These are phyloP conservation scores for Priocnemis perturbator DNA, from an alignment of 2,888 invertebrate species.

Conservation along the genomic window DNA sequence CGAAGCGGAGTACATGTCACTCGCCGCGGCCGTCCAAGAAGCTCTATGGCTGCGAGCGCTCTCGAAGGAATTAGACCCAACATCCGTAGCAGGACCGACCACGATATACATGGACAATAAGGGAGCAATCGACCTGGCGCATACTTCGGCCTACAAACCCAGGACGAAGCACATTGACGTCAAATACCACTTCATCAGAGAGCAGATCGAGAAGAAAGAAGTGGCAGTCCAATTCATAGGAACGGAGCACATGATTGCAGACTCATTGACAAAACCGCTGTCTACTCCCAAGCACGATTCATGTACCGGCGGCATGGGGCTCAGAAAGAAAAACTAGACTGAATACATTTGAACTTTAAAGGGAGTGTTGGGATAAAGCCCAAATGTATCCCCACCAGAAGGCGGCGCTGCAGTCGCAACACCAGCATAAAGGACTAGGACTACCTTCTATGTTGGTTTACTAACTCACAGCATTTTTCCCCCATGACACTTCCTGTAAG, in stretches of 20 bases:
- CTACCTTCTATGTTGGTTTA: too few relatives aligned
- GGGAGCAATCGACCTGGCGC: slow-evolving; percentile 40
- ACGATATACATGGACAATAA: slow-evolving; percentile 39
- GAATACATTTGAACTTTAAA: neutral
- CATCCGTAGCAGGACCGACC: slow-evolving; percentile 13
- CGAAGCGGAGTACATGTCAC: slow-evolving; percentile 61
- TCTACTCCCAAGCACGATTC: slow-evolving; percentile 8
- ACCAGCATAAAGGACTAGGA: too few relatives aligned
- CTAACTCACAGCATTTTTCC: too few relatives aligned
- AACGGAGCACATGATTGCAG: slow-evolving; percentile 45
- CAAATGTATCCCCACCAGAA: neutral
- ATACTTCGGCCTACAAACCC: slow-evolving; percentile 35
- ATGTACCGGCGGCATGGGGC: slow-evolving; percentile 17
- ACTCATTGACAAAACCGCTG: slow-evolving; percentile 54
- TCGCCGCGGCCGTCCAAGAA: slow-evolving; percentile 53
- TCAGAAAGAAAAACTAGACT: too few relatives aligned
- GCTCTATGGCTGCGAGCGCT: slow-evolving; percentile 41
- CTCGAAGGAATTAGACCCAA: slow-evolving; percentile 20
- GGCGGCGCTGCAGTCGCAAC: too few relatives aligned
- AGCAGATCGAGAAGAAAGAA: slow-evolving; percentile 32
- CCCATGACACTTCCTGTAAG: too few relatives aligned
- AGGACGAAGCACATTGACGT: slow-evolving; percentile 52
- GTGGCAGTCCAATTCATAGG: slow-evolving; percentile 26
- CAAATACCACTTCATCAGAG: slow-evolving; percentile 45
- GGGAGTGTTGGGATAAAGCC: slow-evolving; percentile 4